Evolutionary conservation across 2,113 vertebrate genomes (phyloP).

Genomic region (Saguinus midas): DNA sequence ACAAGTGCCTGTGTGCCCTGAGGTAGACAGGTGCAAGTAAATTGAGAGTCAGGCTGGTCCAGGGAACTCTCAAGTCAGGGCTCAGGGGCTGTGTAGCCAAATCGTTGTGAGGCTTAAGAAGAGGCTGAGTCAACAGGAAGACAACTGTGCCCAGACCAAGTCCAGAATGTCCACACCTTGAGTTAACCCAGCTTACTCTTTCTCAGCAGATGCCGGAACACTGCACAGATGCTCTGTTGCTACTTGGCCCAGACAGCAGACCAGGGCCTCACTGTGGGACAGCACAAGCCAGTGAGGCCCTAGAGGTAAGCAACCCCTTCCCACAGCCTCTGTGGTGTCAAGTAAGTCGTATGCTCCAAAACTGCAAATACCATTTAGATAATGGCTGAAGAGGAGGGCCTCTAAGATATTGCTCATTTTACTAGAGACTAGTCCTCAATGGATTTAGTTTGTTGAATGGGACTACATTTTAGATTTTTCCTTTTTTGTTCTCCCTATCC

Average conservation of each 20-base stretch:
- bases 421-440: neutral
- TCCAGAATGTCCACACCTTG: neutral
- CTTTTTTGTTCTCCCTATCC: accelerated
- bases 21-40: neutral
- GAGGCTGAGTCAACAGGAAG: neutral
- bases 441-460: neutral
- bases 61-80: neutral
- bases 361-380: neutral
- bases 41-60: neutral
- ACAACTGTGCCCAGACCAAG: neutral
- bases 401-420: neutral
- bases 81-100: neutral
- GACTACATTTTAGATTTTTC: neutral
- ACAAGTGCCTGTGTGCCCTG: neutral
- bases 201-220: neutral
- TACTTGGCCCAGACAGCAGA: neutral
- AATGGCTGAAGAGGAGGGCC: neutral
- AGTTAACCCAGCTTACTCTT: neutral
- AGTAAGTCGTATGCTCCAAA: neutral
- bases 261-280: neutral
- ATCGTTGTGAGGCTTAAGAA: neutral
- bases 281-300: neutral
- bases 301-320: neutral
- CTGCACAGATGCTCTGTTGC: neutral
- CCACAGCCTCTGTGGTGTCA: neutral